Evolutionary conservation across 2,797 vertebrate species (phyloP).

Genomic region (Periophthalmus magnuspinnatus): DNA sequence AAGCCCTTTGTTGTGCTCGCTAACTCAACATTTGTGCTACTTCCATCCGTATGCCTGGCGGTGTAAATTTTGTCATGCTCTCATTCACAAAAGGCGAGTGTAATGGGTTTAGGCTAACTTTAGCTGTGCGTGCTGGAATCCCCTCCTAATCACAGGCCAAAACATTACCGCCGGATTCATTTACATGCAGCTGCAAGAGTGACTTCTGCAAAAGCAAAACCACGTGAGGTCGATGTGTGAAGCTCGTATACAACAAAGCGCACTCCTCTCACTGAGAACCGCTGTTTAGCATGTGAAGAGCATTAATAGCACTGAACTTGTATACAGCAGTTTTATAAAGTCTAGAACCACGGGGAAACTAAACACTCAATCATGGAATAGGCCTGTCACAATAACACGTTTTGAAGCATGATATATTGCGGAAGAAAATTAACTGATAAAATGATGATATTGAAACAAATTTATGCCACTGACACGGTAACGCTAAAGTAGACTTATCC

Average conservation of each 20-base stretch:
- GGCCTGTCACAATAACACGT: too few relatives aligned
- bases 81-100: not conserved
- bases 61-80: not conserved
- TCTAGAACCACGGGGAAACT: too few relatives aligned
- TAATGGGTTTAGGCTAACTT: not conserved
- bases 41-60: not conserved
- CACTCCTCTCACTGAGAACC: not conserved
- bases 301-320: not conserved
- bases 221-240: not conserved
- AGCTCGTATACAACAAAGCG: not conserved
- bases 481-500: too few relatives aligned
- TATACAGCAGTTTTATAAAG: not conserved
- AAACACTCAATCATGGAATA: too few relatives aligned
- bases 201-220: not conserved
- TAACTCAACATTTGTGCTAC: not conserved
- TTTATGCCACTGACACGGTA: too few relatives aligned
- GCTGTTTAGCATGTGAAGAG: not conserved
- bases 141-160: conserved; percentile 1
- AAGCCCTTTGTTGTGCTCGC: conserved; percentile 8
- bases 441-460: too few relatives aligned
- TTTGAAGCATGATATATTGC: too few relatives aligned
- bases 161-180: not conserved
- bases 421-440: too few relatives aligned
- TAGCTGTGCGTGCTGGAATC: not conserved
- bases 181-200: not conserved